These are phyloP conservation scores for Anas bernieri DNA, from an alignment of 2,797 vertebrate species.

Conservation along the genomic window DNA sequence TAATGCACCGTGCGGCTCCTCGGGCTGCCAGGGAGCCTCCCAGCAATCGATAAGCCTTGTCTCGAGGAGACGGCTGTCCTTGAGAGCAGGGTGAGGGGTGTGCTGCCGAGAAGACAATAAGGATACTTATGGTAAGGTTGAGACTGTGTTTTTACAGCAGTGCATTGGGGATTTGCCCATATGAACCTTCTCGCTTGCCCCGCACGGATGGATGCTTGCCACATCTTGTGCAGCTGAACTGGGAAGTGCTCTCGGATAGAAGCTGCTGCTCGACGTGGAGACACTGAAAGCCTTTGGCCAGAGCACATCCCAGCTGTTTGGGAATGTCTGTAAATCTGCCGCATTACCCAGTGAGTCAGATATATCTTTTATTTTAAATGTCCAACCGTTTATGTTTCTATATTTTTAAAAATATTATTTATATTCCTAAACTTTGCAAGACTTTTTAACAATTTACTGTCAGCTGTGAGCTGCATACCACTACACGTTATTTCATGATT, in stretches of 20 bases:
- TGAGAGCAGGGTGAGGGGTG: background rate
- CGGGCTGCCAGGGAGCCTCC: background rate
- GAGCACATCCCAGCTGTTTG: background rate
- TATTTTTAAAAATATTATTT: background rate
- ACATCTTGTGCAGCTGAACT: fast-evolving
- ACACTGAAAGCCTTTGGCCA: background rate
- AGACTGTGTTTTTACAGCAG: background rate
- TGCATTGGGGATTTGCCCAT: background rate
- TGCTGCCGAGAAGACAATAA: background rate
- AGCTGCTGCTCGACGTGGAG: background rate
- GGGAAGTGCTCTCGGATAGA: background rate
- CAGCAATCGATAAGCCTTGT: background rate
- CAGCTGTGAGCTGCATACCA: background rate
- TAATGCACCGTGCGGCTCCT: background rate
- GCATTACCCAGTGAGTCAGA: background rate
- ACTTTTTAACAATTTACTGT: background rate
- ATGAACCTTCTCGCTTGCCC: background rate
- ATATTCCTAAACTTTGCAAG: background rate
- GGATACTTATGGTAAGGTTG: background rate
- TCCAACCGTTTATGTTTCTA: background rate
- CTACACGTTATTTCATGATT: background rate
- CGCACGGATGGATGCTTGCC: fast-evolving
- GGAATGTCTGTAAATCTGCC: background rate
- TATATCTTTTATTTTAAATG: background rate
- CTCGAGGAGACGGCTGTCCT: background rate